phyloP scores from a whole-genome alignment of 2,888 invertebrate genomes.

The Ophioninae sp. region DNA sequence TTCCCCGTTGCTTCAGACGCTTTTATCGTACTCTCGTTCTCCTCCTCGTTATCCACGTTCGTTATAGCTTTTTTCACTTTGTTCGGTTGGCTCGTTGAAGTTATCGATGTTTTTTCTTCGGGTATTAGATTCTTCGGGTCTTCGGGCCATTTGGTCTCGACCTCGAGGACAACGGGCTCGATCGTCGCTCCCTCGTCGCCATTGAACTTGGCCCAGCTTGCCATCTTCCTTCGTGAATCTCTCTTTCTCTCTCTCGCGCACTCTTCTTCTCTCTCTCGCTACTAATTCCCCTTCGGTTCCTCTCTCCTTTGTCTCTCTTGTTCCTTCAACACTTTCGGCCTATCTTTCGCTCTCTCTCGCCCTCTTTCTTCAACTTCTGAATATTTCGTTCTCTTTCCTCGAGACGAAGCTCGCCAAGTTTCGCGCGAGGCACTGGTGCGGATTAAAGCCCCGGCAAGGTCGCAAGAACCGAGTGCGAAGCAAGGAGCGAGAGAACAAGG shows the following conservation, averaged over 20 bases:
- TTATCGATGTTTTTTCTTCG: not conserved
- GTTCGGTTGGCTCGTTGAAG: not conserved
- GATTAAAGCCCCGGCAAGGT: conserved; percentile 29
- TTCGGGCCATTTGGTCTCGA: conserved; percentile 54
- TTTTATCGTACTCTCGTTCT: not conserved
- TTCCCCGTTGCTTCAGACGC: not conserved
- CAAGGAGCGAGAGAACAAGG: not conserved
- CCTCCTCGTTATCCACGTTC: not conserved
- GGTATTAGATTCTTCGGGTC: conserved; percentile 47
- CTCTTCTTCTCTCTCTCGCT: not conserved
- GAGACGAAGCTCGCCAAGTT: conserved; percentile 34
- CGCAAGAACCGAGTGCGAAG: conserved; percentile 4
- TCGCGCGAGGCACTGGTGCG: conserved; percentile 20
- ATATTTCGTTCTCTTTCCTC: not conserved
- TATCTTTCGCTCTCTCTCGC: not conserved
- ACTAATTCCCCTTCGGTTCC: not conserved
- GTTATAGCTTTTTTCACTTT: not conserved
- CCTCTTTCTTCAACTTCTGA: not conserved
- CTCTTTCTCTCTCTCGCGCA: not conserved
- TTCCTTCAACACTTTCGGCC: no score
- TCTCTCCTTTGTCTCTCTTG: not conserved
- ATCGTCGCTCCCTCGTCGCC: conserved; percentile 64
- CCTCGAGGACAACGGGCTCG: conserved; percentile 16
- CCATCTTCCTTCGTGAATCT: conserved; percentile 69
- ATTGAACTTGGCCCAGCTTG: conserved; percentile 77